Conservation (phyloP, 64 coral and sea anemone species). For the Actinia tenebrosa region DNA sequence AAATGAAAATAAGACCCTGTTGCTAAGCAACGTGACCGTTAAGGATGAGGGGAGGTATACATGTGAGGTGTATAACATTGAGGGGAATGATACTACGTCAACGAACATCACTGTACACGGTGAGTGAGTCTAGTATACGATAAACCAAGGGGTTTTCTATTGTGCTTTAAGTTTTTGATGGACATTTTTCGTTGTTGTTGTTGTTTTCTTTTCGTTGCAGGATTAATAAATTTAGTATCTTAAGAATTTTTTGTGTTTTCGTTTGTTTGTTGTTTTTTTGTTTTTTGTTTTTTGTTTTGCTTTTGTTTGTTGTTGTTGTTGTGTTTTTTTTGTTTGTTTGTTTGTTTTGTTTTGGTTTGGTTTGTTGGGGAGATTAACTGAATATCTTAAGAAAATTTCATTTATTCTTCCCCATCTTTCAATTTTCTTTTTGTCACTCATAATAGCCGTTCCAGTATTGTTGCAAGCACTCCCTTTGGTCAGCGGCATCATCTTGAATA, state of each 20-base stretch:
- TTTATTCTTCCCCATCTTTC: not conserved
- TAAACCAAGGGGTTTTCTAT: not conserved
- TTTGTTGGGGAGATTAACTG: too few relatives aligned
- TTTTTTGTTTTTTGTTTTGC: too few relatives aligned
- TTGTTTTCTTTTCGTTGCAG: too few relatives aligned
- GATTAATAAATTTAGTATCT: too few relatives aligned
- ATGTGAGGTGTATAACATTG: constrained; percentile 24
- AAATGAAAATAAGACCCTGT: constrained; percentile 8
- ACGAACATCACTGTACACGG: constrained; percentile 38
- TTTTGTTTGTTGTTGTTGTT: too few relatives aligned
- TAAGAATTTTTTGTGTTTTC: too few relatives aligned
- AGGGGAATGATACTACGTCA: constrained; percentile 7
- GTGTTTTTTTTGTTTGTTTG: too few relatives aligned
- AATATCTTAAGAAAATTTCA: too few relatives aligned
- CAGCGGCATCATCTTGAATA: not conserved
- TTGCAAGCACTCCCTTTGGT: not conserved
- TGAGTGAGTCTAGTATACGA: not conserved
- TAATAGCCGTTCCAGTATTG: not conserved
- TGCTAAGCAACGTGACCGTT: not conserved
- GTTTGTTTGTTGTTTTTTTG: too few relatives aligned
- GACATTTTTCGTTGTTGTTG: too few relatives aligned
- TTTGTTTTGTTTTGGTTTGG: too few relatives aligned
- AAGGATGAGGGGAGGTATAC: constrained; percentile 22
- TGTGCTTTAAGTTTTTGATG: not conserved
- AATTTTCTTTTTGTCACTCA: not conserved